Evolutionary conservation across 2,113 vertebrate genomes (phyloP).

Genomic region (Furnarius figulus): DNA sequence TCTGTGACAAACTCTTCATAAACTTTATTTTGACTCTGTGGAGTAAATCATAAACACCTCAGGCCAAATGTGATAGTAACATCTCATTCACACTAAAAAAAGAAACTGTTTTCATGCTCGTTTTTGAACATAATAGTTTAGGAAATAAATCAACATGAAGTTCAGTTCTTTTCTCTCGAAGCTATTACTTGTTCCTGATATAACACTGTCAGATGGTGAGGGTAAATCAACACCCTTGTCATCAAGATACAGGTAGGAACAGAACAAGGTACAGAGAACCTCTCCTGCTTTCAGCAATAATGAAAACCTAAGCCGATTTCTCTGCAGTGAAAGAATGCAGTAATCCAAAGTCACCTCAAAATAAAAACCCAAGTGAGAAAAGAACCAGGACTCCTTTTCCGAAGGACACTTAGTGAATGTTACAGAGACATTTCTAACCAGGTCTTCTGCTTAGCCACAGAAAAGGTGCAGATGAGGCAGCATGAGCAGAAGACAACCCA

Average conservation of each 20-base stretch:
- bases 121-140: constrained; percentile 28
- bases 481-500: not conserved
- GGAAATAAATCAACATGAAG: not conserved
- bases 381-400: not conserved
- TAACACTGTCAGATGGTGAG: not conserved
- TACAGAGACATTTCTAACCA: not conserved
- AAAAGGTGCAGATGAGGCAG: not conserved
- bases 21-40: not conserved
- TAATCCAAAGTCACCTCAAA: not conserved
- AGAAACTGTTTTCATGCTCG: constrained; percentile 27
- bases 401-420: not conserved
- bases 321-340: not conserved
- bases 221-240: not conserved
- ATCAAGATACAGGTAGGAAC: not conserved
- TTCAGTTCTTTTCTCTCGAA: constrained; percentile 7
- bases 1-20: constrained; percentile 28
- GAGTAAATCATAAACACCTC: constrained; percentile 17
- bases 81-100: not conserved
- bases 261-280: not conserved
- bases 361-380: not conserved
- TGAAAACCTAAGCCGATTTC: not conserved
- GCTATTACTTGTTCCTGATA: not conserved
- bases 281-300: not conserved
- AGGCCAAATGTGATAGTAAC: not conserved
- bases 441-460: not conserved